A percentile compares a stretch with the other conserved stretches of the same genome.
Conservation (phyloP, 1,140 invertebrate genomes). For the Platorchestia sp. region DNA sequence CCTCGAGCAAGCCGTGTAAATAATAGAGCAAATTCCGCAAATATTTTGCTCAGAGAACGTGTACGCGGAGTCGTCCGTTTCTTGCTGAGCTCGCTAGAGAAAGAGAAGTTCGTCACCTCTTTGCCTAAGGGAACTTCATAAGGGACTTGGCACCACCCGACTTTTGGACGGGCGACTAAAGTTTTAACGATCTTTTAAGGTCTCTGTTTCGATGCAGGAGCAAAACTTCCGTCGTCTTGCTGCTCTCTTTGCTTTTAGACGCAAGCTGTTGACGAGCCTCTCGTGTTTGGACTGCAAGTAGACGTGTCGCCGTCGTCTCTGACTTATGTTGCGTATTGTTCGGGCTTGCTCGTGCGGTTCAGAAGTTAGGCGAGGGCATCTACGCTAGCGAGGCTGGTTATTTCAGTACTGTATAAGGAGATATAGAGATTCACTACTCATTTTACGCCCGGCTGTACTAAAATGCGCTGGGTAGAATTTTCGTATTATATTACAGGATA, state of each 20-base stretch:
- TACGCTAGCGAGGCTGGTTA: no score
- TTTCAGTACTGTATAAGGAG: no score
- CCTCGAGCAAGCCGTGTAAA: background rate
- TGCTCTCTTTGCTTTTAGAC: conserved; percentile 16
- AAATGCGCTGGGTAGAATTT: no score
- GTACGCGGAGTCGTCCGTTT: background rate
- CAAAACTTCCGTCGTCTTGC: conserved; percentile 25
- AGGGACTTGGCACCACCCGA: conserved; percentile 40
- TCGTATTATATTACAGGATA: no score
- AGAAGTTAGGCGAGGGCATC: no score
- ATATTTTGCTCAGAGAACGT: background rate
- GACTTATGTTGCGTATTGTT: background rate
- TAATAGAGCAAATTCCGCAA: background rate
- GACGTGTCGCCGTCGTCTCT: background rate
- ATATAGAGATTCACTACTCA: no score
- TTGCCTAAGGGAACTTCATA: conserved; percentile 42
- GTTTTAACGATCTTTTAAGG: conserved; percentile 53
- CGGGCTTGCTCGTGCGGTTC: background rate
- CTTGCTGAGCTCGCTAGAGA: background rate
- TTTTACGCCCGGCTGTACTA: no score
- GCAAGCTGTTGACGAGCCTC: background rate
- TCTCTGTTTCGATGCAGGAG: conserved; percentile 47
- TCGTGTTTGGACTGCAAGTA: conserved; percentile 2
- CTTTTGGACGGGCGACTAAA: conserved; percentile 27
- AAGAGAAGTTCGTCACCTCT: conserved; percentile 13